Evolutionary conservation across 2,797 vertebrate species (phyloP), one percentile per base, ranked within the genome.

Genomic region (Phaenicophaeus curvirostris): DNA sequence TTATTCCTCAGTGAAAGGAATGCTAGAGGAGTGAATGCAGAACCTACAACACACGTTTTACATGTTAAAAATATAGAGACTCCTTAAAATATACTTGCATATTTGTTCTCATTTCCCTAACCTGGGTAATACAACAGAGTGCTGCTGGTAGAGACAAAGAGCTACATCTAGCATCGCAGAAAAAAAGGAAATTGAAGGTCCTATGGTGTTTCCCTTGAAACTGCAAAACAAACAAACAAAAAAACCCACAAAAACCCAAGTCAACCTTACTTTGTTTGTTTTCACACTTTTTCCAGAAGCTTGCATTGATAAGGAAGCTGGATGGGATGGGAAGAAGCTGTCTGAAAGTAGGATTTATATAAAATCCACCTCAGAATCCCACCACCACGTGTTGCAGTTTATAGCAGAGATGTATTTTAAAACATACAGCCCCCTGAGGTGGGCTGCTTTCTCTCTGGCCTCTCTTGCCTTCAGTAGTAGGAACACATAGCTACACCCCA

Each of bases 321-420:
- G 15, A 3, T 1, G 4, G 6, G 11, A 4, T 12, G 7, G 27
- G 1, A 25, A 31, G 25, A 19, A 82, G 25, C 9, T 58, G 11
- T 37, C 33, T 79, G 33, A 62, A 89, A 85, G 46, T 21, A 19
- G 39, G 6, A 3, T 50, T 62, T 27, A 33, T 85, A n/a, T 57
- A 65, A 84, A 94, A 53, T 54, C 39, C 31, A 46, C 65, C 61
- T 83, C 75, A 72, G 65, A 79, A 74, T 62, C 88, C n/a, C 61
- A 58, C 50, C 30, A 37, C 68, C 87, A 92, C 72, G 81, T 92
- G 78, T 13, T 92, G 89, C 13, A 2, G 53, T 80, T 92, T 85
- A 74, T 16, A 91, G 57, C 59, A 67, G 54, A 37, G 61, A n/a
- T n/a, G n/a, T n/a, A n/a, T n/a, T 93, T 94, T 75, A 90, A 89